phyloP scores from a whole-genome alignment of 2,797 vertebrate genomes.

The Eulemur rubriventer region DNA sequence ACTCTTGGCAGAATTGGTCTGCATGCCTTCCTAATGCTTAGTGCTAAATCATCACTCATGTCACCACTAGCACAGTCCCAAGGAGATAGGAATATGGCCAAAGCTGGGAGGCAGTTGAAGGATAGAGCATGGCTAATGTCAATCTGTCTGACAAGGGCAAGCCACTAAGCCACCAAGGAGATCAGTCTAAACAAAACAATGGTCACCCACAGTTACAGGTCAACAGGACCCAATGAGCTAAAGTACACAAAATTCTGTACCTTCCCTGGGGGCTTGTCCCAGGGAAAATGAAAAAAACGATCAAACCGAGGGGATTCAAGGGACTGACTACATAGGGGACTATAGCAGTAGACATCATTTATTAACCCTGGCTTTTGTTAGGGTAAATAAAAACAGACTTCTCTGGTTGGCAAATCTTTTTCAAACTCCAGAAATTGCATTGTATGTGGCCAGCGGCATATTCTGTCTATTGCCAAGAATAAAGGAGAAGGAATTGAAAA shows the following conservation, averaged over 20 bases:
- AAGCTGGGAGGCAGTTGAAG: background rate
- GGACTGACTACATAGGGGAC: background rate
- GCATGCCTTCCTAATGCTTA: background rate
- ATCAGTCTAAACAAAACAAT: constrained; percentile 30
- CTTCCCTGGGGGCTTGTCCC: background rate
- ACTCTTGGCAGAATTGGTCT: background rate
- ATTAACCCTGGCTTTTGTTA: background rate
- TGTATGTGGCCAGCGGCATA: background rate
- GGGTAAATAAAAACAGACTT: constrained; percentile 6
- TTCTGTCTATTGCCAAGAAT: background rate
- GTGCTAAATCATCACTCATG: background rate
- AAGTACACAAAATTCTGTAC: background rate
- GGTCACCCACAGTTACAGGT: background rate
- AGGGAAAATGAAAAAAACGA: background rate
- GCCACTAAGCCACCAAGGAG: background rate
- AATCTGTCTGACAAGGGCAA: constrained; percentile 1
- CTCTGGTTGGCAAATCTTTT: background rate
- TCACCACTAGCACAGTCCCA: background rate
- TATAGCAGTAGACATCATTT: background rate
- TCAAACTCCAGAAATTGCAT: background rate
- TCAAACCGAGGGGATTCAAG: background rate
- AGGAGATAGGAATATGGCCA: background rate
- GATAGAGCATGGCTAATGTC: background rate
- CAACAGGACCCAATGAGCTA: background rate
- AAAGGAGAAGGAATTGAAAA: background rate